Base-by-base conservation (phyloP, 2,797 vertebrate species). In the Sebastes iracundus region DNA sequence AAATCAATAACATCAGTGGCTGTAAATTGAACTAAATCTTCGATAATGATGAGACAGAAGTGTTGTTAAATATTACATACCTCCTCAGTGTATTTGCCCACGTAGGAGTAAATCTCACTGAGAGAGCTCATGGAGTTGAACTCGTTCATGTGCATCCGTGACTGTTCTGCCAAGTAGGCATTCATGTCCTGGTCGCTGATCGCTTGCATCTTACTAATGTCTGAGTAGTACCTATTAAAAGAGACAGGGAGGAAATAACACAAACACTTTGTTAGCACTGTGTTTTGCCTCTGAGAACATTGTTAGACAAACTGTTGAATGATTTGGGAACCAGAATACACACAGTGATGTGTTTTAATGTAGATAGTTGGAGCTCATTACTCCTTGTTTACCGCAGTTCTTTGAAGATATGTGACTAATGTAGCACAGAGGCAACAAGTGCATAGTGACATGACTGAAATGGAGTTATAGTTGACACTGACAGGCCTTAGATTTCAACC, bases 101-200 rank as follows among this genome's bases (percentile, higher is more conserved):
- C 97, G 1, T 99, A 99, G 84, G 97, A 99, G 94, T 99, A 99
- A 86, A 99, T 99, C 94, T 99, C 98, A 0, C 98, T 98, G 90
- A 99, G 97, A 0, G 98, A 97, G 27, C 98, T 99, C 97, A 99
- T 98, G 23, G 95, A 96, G 95, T 99, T 99, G 95, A 99, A 99
- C 94, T 99, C 98, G 0, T 97, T 98, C 97, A 98, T 97, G 95
- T 99, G 98, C 98, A 99, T 98, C 89, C 98, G 97, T 27, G 98
- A 99, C 93, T 99, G 98, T 92, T 99, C 98, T 0, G 98, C 98
- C 93, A 99, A 95, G 92, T 99, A 99, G 0, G 98, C 98, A 0
- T 99, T 99, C 98, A 99, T 99, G 93, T 99, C 98, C 96, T 99
- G 98, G 96, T 99, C 98, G 4, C 98, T 99, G 95, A 99, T 99